Conservation (phyloP, 2,888 invertebrate species). For the Adelognathus sp. region DNA sequence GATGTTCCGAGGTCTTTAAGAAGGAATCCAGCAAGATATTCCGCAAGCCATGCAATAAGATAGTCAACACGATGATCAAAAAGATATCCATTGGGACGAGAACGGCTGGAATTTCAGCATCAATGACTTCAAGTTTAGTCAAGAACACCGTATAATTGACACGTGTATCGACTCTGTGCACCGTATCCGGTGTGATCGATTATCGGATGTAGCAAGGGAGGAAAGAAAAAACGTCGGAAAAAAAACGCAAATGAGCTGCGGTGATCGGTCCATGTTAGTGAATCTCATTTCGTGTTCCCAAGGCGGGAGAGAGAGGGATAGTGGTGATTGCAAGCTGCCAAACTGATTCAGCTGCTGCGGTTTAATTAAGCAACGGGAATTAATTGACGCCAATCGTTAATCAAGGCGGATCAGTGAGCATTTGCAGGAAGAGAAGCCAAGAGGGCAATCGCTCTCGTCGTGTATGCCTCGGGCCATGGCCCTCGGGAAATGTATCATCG, state of each 20-base stretch:
- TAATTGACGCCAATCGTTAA: constrained; percentile 47
- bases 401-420: constrained; percentile 26
- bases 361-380: constrained; percentile 51
- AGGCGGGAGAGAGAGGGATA: no score
- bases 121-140: no score
- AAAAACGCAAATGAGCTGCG: constrained; percentile 1
- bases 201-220: not conserved
- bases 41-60: no score
- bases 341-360: constrained; percentile 16
- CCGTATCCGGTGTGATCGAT: constrained; percentile 11
- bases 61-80: no score
- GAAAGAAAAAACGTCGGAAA: not conserved
- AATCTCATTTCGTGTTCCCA: constrained; percentile 46
- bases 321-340: constrained; percentile 56
- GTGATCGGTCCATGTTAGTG: not conserved
- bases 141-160: not conserved
- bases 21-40: no score
- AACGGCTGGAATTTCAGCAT: no score
- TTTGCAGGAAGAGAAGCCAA: constrained; percentile 16
- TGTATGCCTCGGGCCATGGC: not conserved
- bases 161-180: not conserved
- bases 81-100: no score
- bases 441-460: constrained; percentile 13
- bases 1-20: no score
- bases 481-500: constrained; percentile 1